phyloP scores from a whole-genome alignment of 2,797 vertebrate species.

The Hypotaenidia okinawae region DNA sequence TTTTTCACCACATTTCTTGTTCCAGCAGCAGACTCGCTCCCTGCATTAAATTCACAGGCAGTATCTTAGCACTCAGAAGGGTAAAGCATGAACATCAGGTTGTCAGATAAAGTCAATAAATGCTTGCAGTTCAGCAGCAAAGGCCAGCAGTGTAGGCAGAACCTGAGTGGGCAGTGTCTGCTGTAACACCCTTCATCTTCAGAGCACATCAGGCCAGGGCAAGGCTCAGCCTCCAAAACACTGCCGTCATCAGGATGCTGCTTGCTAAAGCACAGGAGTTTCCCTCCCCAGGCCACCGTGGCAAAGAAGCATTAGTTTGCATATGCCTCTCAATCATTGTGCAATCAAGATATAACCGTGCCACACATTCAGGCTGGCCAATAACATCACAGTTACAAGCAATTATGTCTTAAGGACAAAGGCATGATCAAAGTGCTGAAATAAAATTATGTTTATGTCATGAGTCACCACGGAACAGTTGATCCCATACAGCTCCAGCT shows the following conservation, averaged over 20 bases:
- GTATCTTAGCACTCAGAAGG: background rate
- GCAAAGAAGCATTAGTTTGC: background rate
- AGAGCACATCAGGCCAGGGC: background rate
- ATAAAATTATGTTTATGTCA: background rate
- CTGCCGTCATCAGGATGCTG: background rate
- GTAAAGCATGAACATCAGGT: background rate
- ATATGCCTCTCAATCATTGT: background rate
- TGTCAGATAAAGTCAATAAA: slow-evolving; percentile 44
- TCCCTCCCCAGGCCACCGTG: background rate
- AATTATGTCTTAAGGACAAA: background rate
- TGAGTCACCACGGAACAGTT: background rate
- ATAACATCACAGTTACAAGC: background rate
- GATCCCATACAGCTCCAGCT: background rate
- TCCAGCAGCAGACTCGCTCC: background rate
- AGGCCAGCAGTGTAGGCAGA: background rate
- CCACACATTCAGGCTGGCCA: background rate
- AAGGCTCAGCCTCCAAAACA: background rate
- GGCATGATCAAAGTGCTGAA: background rate
- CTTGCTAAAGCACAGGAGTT: background rate
- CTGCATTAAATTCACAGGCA: slow-evolving; percentile 3
- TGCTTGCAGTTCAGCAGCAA: slow-evolving; percentile 10
- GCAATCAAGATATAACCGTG: background rate
- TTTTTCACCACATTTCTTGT: background rate
- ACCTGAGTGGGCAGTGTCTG: background rate
- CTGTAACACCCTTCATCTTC: background rate